Evolutionary conservation across 2,113 vertebrate genomes (phyloP).

Genomic region (Gymnocephalus cernua): DNA sequence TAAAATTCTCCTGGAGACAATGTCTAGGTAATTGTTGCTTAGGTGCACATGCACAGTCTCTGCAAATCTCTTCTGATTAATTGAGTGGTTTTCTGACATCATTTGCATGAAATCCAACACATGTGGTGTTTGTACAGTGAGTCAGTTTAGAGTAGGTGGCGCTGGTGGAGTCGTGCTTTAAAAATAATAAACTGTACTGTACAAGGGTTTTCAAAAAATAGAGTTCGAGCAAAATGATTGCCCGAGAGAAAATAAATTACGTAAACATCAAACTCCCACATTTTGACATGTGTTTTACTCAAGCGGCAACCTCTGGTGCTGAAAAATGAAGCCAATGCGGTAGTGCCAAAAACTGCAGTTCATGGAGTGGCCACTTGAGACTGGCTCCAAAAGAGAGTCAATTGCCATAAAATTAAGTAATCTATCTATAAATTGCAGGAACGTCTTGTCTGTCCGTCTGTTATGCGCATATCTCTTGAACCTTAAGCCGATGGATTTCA

Average conservation of each 20-base stretch:
- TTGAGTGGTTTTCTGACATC: constrained; percentile 44
- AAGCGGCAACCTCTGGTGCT: neutral
- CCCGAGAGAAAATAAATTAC: constrained; percentile 38
- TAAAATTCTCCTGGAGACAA: constrained; percentile 16
- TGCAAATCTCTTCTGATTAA: constrained; percentile 49
- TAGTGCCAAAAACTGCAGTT: too few relatives aligned
- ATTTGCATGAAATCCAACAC: constrained; percentile 56
- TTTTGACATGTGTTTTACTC: constrained; percentile 38
- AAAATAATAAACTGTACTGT: constrained; percentile 60
- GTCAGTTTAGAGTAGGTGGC: constrained; percentile 71
- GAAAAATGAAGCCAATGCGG: too few relatives aligned
- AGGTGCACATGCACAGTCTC: constrained; percentile 12
- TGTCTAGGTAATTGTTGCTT: constrained; percentile 11
- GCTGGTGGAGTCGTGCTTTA: constrained; percentile 67
- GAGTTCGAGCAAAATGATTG: constrained; percentile 37
- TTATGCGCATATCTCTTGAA: too few relatives aligned
- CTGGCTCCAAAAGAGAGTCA: too few relatives aligned
- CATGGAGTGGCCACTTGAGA: too few relatives aligned
- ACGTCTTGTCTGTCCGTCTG: too few relatives aligned
- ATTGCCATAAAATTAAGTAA: too few relatives aligned
- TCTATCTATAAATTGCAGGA: too few relatives aligned
- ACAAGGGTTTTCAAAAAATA: constrained; percentile 44
- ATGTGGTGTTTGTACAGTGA: constrained; percentile 63
- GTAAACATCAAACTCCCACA: constrained; percentile 58
- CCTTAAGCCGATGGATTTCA: too few relatives aligned